phyloP scores from a whole-genome alignment of 2,797 vertebrate genomes.

The Salarias fasciatus region DNA sequence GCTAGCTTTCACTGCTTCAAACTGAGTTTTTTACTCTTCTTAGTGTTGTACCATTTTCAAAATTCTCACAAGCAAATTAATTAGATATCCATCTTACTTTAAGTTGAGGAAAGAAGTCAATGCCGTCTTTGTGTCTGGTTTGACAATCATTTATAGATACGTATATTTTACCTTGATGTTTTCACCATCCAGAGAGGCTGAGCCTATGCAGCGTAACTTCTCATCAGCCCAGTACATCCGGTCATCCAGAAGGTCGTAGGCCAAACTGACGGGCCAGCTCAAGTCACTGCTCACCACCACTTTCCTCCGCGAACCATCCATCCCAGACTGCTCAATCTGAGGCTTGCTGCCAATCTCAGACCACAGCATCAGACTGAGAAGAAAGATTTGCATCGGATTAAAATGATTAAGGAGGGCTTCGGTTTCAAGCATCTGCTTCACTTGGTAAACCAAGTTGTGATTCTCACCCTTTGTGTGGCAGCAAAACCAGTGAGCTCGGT shows the following conservation, averaged over 20 bases:
- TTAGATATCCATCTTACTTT: no score
- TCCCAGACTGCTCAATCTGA: slow-evolving; percentile 85
- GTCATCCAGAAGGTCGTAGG: slow-evolving; percentile 84
- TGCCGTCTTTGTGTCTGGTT: no score
- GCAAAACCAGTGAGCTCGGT: slow-evolving; percentile 87
- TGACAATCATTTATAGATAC: no score
- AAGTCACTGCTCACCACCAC: slow-evolving; percentile 82
- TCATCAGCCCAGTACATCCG: slow-evolving; percentile 93
- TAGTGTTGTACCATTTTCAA: no score
- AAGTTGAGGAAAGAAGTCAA: no score
- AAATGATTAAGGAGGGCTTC: no score
- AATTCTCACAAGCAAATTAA: no score
- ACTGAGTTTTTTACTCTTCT: no score
- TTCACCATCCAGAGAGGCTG: slow-evolving; percentile 85
- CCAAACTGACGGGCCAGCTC: slow-evolving; percentile 89
- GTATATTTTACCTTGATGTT: slow-evolving; percentile 79
- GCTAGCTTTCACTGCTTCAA: no score
- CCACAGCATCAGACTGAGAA: slow-evolving; percentile 91
- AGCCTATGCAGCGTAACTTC: slow-evolving; percentile 88
- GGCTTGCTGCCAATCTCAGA: slow-evolving; percentile 88
- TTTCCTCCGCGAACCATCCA: slow-evolving; percentile 88
- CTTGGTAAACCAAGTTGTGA: no score
- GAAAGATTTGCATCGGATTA: not conserved
- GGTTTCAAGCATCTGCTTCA: no score
- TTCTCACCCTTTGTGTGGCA: slow-evolving; percentile 87